phyloP scores from a whole-genome alignment of 2,797 vertebrate species.

The Cyclopterus lumpus region DNA sequence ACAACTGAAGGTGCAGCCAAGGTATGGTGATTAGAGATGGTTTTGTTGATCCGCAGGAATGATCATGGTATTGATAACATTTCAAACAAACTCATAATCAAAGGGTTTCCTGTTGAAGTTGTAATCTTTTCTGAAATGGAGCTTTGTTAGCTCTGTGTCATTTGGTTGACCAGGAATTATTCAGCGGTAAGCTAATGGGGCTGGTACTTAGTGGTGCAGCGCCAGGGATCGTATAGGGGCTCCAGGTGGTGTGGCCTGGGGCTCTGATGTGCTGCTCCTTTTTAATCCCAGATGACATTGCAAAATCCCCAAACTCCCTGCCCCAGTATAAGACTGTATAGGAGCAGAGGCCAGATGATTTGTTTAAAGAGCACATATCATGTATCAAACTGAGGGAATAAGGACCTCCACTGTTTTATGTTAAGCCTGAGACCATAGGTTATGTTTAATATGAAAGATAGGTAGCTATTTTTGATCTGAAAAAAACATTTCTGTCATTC shows the following conservation, averaged over 20 bases:
- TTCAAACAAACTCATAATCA: constrained; percentile 86
- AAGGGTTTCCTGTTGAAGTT: constrained; percentile 86
- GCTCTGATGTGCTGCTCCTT: constrained; percentile 79
- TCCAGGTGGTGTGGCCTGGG: constrained; percentile 75
- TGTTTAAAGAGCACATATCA: constrained; percentile 77
- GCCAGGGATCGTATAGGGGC: constrained; percentile 69
- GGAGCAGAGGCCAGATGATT: constrained; percentile 70
- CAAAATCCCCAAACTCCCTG: constrained; percentile 76
- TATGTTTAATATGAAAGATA: constrained; percentile 53
- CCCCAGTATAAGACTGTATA: constrained; percentile 68
- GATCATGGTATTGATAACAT: constrained; percentile 86
- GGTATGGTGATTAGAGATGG: constrained; percentile 81
- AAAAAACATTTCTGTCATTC: constrained; percentile 14
- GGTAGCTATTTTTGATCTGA: constrained; percentile 40
- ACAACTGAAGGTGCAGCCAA: constrained; percentile 76
- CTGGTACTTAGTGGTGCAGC: constrained; percentile 72
- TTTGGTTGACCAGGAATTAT: constrained; percentile 84
- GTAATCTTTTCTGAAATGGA: constrained; percentile 87
- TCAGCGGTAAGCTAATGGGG: constrained; percentile 79
- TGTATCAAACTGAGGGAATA: constrained; percentile 74
- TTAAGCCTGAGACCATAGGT: constrained; percentile 54
- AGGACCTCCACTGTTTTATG: constrained; percentile 67
- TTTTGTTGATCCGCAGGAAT: constrained; percentile 82
- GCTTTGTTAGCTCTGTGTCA: constrained; percentile 81
- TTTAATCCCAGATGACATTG: constrained; percentile 85